A percentile compares a stretch with the other conserved stretches of the same genome.
Conservation (phyloP, 2,888 invertebrate species). For the Drosophila pseudotakahashii region DNA sequence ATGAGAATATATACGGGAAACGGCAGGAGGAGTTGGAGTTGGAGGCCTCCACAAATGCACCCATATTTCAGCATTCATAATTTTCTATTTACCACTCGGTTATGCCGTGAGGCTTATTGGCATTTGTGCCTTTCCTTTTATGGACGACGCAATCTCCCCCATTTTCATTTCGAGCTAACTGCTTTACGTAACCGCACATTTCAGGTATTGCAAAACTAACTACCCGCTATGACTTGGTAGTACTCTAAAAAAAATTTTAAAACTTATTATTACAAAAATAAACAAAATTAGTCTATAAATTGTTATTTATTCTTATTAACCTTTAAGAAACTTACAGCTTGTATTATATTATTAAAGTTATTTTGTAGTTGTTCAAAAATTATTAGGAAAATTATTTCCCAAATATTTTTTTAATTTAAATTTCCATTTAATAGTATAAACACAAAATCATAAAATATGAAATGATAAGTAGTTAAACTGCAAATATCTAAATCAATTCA, state of each 20-base stretch:
- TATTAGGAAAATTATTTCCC: too few species aligned
- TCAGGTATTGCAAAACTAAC: neutral
- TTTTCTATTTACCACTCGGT: constrained; percentile 28
- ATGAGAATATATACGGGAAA: constrained; percentile 8
- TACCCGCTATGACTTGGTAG: neutral
- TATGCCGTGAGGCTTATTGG: constrained; percentile 49
- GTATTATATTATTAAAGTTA: too few species aligned
- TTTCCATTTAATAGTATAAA: too few species aligned
- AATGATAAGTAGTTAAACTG: too few species aligned
- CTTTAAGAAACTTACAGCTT: too few species aligned
- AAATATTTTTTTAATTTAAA: too few species aligned
- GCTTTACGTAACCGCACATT: neutral
- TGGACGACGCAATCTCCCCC: neutral
- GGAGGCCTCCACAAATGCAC: constrained; percentile 1
- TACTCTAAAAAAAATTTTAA: neutral
- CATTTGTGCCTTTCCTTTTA: constrained; percentile 1
- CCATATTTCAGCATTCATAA: constrained; percentile 24
- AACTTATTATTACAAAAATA: too few species aligned
- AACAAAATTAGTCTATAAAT: too few species aligned
- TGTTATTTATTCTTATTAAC: too few species aligned
- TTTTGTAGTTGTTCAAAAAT: too few species aligned
- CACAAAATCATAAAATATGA: too few species aligned
- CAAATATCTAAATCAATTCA: too few species aligned
- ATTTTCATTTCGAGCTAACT: neutral
- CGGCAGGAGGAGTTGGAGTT: neutral